These are phyloP conservation scores for Eupristina koningsbergeri DNA, from an alignment of 1,140 invertebrate genomes.

Conservation along the genomic window DNA sequence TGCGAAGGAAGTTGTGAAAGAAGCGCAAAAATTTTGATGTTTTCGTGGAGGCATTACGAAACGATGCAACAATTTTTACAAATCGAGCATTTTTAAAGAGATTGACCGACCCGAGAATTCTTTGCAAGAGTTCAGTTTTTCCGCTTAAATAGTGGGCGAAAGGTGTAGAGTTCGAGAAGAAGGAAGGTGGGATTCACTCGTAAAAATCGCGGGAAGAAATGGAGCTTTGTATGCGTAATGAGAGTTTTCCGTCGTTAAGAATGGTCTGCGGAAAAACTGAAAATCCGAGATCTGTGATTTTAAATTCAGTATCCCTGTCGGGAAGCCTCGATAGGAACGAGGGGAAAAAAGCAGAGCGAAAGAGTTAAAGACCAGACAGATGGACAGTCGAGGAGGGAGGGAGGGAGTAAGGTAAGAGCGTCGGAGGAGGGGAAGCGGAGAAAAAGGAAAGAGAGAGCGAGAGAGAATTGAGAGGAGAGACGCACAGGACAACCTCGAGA, in stretches of 20 bases:
- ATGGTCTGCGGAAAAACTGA: background rate
- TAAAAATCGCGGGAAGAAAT: no score
- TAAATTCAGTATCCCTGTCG: no score
- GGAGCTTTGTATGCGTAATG: no score
- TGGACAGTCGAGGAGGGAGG: background rate
- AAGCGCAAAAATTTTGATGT: background rate
- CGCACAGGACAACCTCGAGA: constrained; percentile 46
- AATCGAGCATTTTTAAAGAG: background rate
- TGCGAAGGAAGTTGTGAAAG: constrained; percentile 1
- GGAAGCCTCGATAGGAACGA: background rate
- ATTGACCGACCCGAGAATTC: background rate
- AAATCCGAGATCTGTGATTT: background rate
- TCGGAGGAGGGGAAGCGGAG: background rate
- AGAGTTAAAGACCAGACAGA: constrained; percentile 26
- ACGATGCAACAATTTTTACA: background rate
- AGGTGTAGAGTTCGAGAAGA: no score
- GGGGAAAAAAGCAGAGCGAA: background rate
- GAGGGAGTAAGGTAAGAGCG: background rate
- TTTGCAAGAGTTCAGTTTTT: background rate
- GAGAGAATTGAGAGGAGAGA: constrained; percentile 28
- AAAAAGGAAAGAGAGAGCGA: constrained; percentile 33
- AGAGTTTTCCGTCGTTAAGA: no score
- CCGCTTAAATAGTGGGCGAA: no score
- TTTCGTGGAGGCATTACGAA: background rate
- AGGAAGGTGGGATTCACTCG: no score